Evolutionary conservation across 2,888 invertebrate genomes (phyloP).

Genomic region (Melinopterus prodromus): DNA sequence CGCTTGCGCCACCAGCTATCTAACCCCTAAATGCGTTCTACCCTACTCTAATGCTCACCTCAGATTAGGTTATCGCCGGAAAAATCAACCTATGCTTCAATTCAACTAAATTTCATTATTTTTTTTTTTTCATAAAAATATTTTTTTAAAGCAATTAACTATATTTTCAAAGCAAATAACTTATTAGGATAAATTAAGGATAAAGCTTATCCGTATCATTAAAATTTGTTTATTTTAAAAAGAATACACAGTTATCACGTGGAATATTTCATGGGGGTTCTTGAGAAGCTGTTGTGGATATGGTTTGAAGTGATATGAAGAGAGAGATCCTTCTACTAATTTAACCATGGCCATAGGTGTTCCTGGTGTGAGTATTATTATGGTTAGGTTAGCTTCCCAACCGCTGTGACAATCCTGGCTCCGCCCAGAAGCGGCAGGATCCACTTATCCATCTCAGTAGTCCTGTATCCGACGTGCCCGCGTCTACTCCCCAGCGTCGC

Average conservation of each 20-base stretch:
- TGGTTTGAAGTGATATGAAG: no score
- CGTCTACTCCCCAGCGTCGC: constrained; percentile 47
- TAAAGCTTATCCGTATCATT: no score
- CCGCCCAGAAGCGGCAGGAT: constrained; percentile 56
- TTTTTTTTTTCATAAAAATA: no score
- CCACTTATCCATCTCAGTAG: constrained; percentile 58
- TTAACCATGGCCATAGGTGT: constrained; percentile 13
- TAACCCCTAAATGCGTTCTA: constrained; percentile 56
- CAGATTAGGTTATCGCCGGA: constrained; percentile 57
- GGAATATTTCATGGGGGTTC: no score
- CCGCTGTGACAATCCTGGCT: constrained; percentile 60
- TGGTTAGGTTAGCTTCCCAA: constrained; percentile 59
- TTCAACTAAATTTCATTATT: not conserved
- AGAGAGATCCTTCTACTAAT: not conserved
- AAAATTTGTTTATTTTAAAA: no score
- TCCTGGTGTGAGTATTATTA: constrained; percentile 43
- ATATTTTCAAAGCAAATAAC: no score
- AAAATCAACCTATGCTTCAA: constrained; percentile 45
- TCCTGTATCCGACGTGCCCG: constrained; percentile 57
- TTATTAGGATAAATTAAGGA: no score
- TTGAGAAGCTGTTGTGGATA: no score
- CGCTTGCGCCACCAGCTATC: constrained; percentile 52
- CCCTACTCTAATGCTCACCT: constrained; percentile 58
- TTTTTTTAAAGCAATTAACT: no score
- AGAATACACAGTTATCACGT: no score